These are phyloP conservation scores for Mirounga angustirostris DNA, from an alignment of 2,113 vertebrate genomes.

Conservation along the genomic window DNA sequence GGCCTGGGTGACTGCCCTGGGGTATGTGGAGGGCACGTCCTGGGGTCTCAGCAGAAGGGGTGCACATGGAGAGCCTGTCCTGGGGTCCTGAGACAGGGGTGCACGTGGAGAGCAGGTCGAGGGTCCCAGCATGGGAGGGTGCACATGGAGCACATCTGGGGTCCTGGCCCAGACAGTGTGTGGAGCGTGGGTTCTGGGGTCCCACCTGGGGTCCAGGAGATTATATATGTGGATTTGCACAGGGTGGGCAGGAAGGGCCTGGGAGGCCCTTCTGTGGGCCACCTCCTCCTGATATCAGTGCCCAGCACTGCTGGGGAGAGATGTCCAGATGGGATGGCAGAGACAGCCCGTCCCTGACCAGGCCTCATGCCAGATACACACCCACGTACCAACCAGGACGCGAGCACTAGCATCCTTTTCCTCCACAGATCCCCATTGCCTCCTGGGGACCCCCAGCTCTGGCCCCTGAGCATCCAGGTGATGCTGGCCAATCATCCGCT, in stretches of 20 bases:
- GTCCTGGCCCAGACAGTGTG: rapidly evolving
- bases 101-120: neutral
- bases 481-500: neutral
- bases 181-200: neutral
- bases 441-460: neutral
- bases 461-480: neutral
- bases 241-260: neutral
- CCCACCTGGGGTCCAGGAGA: too few species aligned
- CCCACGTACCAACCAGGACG: neutral
- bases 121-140: too few species aligned
- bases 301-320: neutral
- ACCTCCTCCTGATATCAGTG: neutral
- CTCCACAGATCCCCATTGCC: too few species aligned
- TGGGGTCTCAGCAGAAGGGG: neutral
- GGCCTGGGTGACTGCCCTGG: neutral
- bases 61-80: neutral
- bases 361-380: neutral
- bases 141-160: neutral
- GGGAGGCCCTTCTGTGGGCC: neutral
- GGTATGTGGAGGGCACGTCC: neutral
- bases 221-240: neutral
- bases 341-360: neutral
- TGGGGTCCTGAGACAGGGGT: neutral
- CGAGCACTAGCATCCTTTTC: neutral
- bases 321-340: neutral